Base-by-base conservation (phyloP, 2,797 vertebrate genomes). In the Avahi laniger region DNA sequence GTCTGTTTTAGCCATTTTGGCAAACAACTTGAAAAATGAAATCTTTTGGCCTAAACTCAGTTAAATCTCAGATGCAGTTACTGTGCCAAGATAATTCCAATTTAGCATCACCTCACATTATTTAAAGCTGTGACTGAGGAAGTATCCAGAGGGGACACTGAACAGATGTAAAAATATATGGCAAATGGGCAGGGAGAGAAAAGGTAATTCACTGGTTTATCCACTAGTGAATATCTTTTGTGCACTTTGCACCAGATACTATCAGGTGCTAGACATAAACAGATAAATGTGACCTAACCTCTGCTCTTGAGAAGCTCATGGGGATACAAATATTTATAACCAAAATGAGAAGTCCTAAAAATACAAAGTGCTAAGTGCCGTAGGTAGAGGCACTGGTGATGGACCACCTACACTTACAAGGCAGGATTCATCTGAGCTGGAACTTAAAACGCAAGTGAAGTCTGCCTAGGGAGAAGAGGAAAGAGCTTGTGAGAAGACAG, bases 21-120 rank as follows among this genome's bases (percentile, higher is more conserved):
- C 95, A 97, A 97, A 96, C 69, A n/a, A 61, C 24, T 97, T 76
- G 43, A 94, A 95, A 97, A 97, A 94, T 72, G 89, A 95, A 94
- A 79, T 95, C 81, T 89, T 95, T 94, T 91, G 84, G 79, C 91
- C 65, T 84, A 52, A 91, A 91, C 70, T 92, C 91, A 96, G 50
- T 75, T 95, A 81, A 54, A 85, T 87, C 91, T 96, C 86, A 65
- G 91, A 86, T 89, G 70, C 52, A 76, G 50, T 94, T 43, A 88
- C 61, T 30, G 12, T 81, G 85, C 94, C 85, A 94, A 95, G 91
- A 76, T 33, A 30, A 83, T 75, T 89, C 18, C 33, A 46, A 22
- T 59, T 93, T 89, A 96, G 79, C 81, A 73, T 85, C 88, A 92
- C 88, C 92, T 92, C 67, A 22, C 22, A 46, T 84, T 88, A 81